Conservation (phyloP, 1,140 invertebrate genomes). For the Drosophila sproati region DNA sequence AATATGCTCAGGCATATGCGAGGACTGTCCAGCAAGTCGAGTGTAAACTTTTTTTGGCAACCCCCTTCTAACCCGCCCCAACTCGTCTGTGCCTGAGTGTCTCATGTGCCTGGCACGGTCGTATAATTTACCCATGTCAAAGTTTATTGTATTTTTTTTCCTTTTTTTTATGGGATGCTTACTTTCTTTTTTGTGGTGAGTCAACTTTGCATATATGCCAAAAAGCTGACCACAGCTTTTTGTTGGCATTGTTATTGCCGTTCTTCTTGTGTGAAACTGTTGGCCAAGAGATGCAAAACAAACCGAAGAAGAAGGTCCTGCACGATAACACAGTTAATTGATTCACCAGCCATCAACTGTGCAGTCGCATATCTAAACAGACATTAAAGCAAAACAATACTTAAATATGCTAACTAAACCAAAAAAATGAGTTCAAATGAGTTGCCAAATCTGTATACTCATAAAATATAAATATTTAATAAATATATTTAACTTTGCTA, state of each 20-base stretch:
- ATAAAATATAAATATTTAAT: background rate
- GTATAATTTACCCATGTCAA: slow-evolving; percentile 72
- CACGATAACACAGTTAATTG: slow-evolving; percentile 47
- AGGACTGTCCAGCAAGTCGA: slow-evolving; percentile 43
- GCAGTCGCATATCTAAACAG: slow-evolving; percentile 2
- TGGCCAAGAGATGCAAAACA: background rate
- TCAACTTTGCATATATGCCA: slow-evolving; percentile 48
- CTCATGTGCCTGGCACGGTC: slow-evolving; percentile 55
- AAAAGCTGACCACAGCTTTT: slow-evolving; percentile 46
- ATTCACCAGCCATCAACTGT: slow-evolving; percentile 13
- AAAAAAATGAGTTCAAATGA: too few relatives aligned
- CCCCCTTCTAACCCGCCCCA: too few relatives aligned
- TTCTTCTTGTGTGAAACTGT: slow-evolving; percentile 26
- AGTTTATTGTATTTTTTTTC: slow-evolving; percentile 63
- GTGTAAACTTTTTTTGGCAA: slow-evolving; percentile 41
- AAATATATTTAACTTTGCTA: background rate
- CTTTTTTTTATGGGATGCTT: slow-evolving; percentile 3
- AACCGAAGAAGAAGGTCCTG: background rate
- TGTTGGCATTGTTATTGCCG: slow-evolving; percentile 14
- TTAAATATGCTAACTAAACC: background rate
- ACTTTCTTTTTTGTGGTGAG: slow-evolving; percentile 35
- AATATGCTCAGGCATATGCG: slow-evolving; percentile 50
- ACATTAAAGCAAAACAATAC: background rate
- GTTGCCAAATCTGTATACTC: too few relatives aligned
- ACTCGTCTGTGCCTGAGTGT: slow-evolving; percentile 28